Evolutionary conservation across 2,113 vertebrate genomes (phyloP), one percentile per base, ranked within the genome.

Genomic region (Megatriorchis doriae): DNA sequence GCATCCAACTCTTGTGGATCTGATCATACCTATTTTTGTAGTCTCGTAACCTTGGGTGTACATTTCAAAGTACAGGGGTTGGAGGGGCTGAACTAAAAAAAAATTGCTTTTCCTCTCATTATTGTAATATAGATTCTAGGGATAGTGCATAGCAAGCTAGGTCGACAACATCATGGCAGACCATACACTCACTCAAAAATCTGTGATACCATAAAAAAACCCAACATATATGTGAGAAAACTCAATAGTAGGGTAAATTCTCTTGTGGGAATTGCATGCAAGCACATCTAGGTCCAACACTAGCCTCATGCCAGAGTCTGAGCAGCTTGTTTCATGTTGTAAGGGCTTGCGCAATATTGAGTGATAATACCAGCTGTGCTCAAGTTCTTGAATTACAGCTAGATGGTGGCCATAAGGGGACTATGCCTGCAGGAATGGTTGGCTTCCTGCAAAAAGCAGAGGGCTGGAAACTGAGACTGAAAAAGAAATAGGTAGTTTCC

Each of bases 291-390:
- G 23, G 43, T 70, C 87, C 81, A 82, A 18, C 45, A 10, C 14
- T 6, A 73, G 58, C n/a, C 50, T 93, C 38, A 29, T 80, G 78
- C 66, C 78, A 90, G 66, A 11, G 40, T 20, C 81, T 68, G 66
- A 85, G 42, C 74, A 66, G 45, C 45, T 89, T 63, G 63, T 85
- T 89, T 95, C n/a, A 17, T 62, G 59, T 50, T 43, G 13, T 71
- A 52, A 84, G 65, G 40, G 16, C 73, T 82, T 91, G 84, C 0
- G 0, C 56, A 89, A 45, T 34, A 70, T 31, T 95, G 97, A 97
- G 62, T 88, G 93, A 97, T 78, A 59, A 85, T 55, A 82, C 86
- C 94, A 92, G 83, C 94, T 96, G 93, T 55, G 78, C 67, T 71
- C 42, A 20, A 32, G 42, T 66, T 95, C 91, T 93, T 50, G n/a